Evolutionary conservation across 2,113 vertebrate genomes (phyloP).

Genomic region (Rhombomys opimus): DNA sequence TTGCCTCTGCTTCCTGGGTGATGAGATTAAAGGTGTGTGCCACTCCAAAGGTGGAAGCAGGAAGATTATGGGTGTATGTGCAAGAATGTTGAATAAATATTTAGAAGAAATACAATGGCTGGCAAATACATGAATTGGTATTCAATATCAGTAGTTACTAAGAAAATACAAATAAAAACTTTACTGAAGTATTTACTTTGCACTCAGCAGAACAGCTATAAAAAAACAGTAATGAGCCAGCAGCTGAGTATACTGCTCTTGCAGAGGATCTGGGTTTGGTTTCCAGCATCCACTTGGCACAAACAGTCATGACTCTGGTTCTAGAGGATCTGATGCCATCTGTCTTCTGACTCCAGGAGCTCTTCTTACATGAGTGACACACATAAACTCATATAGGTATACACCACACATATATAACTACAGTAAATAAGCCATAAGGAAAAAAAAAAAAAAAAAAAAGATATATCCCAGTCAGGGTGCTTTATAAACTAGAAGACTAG

Average conservation of each 20-base stretch:
- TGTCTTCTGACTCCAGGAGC: neutral
- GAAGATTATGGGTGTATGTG: neutral
- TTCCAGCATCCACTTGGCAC: neutral
- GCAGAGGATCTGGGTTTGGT: neutral
- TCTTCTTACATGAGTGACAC: neutral
- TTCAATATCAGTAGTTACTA: neutral
- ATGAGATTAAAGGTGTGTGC: neutral
- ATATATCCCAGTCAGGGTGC: neutral
- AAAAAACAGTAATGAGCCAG: neutral
- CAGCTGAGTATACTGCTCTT: neutral
- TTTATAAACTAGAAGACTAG: neutral
- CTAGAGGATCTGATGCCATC: neutral
- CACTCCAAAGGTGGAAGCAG: neutral
- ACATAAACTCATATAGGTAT: neutral
- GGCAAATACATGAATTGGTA: neutral
- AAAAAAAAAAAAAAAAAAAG: neutral
- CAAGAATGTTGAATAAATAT: neutral
- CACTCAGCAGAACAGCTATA: neutral
- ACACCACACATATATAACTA: neutral
- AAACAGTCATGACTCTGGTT: neutral
- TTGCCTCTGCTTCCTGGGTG: neutral
- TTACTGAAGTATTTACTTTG: neutral
- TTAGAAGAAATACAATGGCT: neutral
- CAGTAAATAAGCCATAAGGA: neutral
- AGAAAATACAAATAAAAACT: neutral